A percentile compares a stretch with the other conserved stretches of the same genome.
These are phyloP conservation scores for Ursus arctos DNA, from an alignment of 2,113 vertebrate species.

Conservation along the genomic window DNA sequence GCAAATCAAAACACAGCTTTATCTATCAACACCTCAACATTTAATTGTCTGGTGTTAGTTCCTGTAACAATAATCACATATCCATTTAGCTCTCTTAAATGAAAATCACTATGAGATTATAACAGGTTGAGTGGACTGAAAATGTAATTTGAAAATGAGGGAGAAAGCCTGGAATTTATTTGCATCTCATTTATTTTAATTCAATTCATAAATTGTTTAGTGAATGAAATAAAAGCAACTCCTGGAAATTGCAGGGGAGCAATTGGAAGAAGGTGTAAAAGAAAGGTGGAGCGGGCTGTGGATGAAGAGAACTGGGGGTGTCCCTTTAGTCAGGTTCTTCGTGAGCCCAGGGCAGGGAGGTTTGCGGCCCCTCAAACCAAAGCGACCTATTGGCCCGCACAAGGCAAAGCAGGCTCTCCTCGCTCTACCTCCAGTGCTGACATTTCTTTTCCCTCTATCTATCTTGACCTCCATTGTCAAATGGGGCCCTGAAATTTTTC, in stretches of 20 bases:
- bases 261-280: constrained; percentile 19
- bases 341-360: not conserved
- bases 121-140: constrained; percentile 93
- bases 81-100: constrained; percentile 92
- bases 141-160: constrained; percentile 91
- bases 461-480: not conserved
- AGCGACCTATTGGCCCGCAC: not conserved
- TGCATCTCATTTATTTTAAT: constrained; percentile 91
- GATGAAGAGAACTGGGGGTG: fast-evolving
- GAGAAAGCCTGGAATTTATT: constrained; percentile 90
- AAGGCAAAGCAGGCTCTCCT: not conserved
- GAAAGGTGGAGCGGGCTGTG: not conserved
- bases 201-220: constrained; percentile 84
- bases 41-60: constrained; percentile 93
- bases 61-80: constrained; percentile 92
- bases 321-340: not conserved
- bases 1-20: constrained; percentile 91
- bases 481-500: not conserved
- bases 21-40: constrained; percentile 92
- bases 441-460: not conserved
- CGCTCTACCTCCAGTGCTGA: not conserved
- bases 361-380: not conserved
- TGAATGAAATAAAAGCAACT: constrained; percentile 81
- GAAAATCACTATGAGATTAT: constrained; percentile 92
- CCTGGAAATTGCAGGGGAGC: constrained; percentile 53